Evolutionary conservation across 2,113 vertebrate species (phyloP), one percentile per base, ranked within the genome.

Genomic region (Petrocephalus microphthalmus): DNA sequence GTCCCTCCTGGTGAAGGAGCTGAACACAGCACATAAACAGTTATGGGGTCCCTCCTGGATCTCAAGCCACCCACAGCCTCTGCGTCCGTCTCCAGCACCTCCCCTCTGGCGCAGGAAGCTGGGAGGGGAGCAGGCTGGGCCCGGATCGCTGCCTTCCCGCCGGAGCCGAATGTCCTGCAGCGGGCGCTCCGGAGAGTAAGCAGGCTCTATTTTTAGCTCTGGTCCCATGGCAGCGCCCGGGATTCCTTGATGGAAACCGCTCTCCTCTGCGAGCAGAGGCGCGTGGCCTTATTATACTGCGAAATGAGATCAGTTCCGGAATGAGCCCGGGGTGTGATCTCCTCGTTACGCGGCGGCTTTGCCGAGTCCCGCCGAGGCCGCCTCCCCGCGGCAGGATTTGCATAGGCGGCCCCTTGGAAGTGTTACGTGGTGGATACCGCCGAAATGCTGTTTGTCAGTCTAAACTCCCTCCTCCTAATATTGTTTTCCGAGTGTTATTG

Each of bases 181-280:
- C 42, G 47, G 11, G n/a, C 82, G 0, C 82, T 51, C 10, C n/a
- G 10, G n/a, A 60, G 89, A 86, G 49, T 81, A 87, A 86, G 52
- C 90, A 81, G 64, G 88, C 87, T 87, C 91, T 92, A 71, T 67
- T 90, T 90, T 90, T 87, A 88, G 91, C 91, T 92, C 84, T 13
- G 51, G 60, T 92, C 81, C 91, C 74, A 20, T 42, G 71, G 89
- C 90, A 92, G 89, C 90, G 90, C 89, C 89, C 86, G 89, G 83
- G 84, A 81, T 87, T 87, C 60, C 90, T 37, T 25, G 89, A 88
- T 88, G n/a, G 15, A 57, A 67, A 52, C 89, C 7, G 7, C 4
- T 42, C 84, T 88, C 29, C 22, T 85, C 54, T 85, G 37, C 47
- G 42, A 29, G 52, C n/a, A 25, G 71, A 57, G 42, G 54, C 17